Evolutionary conservation across 2,113 vertebrate genomes (phyloP).

Genomic region (Prinia subflava): DNA sequence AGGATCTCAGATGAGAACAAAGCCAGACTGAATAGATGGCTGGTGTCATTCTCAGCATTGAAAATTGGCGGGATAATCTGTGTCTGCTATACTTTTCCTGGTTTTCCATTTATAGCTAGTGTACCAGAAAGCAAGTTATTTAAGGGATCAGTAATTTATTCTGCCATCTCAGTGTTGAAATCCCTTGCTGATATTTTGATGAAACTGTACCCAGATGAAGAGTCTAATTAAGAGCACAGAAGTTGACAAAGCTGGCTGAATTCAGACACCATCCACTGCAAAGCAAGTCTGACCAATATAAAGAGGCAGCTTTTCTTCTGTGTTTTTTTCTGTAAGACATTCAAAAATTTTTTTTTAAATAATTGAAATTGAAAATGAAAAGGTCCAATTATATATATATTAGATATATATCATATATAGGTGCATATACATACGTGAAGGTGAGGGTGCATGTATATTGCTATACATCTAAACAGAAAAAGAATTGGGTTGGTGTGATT

Average conservation of each 20-base stretch:
- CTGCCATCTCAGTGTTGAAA: neutral
- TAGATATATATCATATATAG: neutral
- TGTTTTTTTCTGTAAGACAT: neutral
- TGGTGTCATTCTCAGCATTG: neutral
- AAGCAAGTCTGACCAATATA: neutral
- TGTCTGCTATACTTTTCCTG: neutral
- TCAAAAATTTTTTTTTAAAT: neutral
- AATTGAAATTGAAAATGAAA: neutral
- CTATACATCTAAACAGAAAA: neutral
- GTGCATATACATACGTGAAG: no score
- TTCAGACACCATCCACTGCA: neutral
- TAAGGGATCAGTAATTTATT: constrained; percentile 5
- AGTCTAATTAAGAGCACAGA: constrained; percentile 29
- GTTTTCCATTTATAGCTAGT: neutral
- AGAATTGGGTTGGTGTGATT: neutral
- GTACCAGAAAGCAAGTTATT: neutral
- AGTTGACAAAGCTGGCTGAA: constrained; percentile 6
- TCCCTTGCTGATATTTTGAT: constrained; percentile 17
- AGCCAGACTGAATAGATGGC: neutral
- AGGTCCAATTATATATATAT: neutral
- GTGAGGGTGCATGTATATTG: neutral
- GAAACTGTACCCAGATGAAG: neutral
- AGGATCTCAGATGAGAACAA: neutral
- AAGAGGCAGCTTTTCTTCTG: neutral
- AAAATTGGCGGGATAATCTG: neutral